Percentiles rank a stretch among this genome's conserved stretches.
Conservation (phyloP, 2,888 invertebrate species). For the Tipula vernalis region DNA sequence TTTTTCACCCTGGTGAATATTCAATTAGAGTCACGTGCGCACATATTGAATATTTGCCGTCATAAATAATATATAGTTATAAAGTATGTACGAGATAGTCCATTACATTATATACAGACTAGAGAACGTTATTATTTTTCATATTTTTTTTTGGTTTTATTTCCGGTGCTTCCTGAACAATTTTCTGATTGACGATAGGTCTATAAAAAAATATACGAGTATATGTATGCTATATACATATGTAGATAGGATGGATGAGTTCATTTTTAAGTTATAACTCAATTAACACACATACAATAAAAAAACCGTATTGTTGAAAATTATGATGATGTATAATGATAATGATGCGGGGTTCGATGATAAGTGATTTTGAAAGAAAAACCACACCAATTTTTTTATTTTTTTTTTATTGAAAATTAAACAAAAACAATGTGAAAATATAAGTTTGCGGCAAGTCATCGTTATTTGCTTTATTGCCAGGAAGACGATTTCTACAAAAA, state of each 20-base stretch:
- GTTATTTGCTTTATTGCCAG: not conserved
- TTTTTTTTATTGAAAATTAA: not conserved
- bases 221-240: not conserved
- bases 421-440: not conserved
- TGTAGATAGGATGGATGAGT: not conserved
- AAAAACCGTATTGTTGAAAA: not conserved
- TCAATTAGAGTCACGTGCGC: not conserved
- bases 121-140: not conserved
- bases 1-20: not conserved
- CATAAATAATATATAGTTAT: not conserved
- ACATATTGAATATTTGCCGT: not conserved
- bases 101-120: not conserved
- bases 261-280: constrained; percentile 4
- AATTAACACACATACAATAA: not conserved
- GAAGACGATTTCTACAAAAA: not conserved
- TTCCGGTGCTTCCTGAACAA: not conserved
- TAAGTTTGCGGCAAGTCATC: not conserved
- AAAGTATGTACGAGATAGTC: not conserved
- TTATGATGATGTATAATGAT: not conserved
- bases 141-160: not conserved
- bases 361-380: not conserved
- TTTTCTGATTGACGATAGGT: not conserved
- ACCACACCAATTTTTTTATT: not conserved
- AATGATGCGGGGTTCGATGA: not conserved
- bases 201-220: not conserved